Base-by-base conservation (phyloP, 2,113 vertebrate genomes). In the Oreochromis spilurus region DNA sequence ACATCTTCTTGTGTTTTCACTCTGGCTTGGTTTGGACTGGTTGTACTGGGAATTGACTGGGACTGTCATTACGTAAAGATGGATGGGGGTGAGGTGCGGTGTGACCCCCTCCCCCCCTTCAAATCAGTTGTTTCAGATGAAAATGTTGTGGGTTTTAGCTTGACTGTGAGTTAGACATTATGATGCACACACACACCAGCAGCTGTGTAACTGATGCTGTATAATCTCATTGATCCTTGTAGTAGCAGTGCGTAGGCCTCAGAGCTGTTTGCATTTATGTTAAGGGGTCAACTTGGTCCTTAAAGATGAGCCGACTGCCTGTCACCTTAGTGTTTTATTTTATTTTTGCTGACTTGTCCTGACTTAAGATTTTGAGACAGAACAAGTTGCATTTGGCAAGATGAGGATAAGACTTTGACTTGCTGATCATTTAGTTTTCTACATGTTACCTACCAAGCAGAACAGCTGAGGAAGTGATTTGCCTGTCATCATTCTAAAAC, bases 151-250 rank as follows among this genome's bases (percentile, higher is more conserved):
- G 58, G n/a, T 57, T 89, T 91, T 43, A 82, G 72, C 81, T 78
- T 36, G 58, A 34, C 58, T 62, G 57, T 62, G 34, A 17, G 31
- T 34, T 19, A 6, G 53, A 13, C 21, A 11, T 78, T 40, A 48
- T 48, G 58, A 86, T 57, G 55, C 26, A 4, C 80, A 50, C 79
- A 29, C 85, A 53, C 40, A 5, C 4, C 1, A 43, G 55, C 86
- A 90, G 86, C 89, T 89, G 83, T 84, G 75, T 55, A 89, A 36
- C 83, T 92, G 82, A 85, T 10, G 38, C 52, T 81, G 40, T 77
- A 36, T 91, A 53, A 88, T 86, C 78, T 29, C 17, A 65, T 53
- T 83, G 79, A 88, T 81, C 87, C 7, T 14, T 91, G 57, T 87
- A 45, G 31, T 9, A 79, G 12, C 45, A 57, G 31, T 36, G 48